Evolutionary conservation across 1,140 invertebrate species (phyloP).

Genomic region (Tetragnatha versicolor): DNA sequence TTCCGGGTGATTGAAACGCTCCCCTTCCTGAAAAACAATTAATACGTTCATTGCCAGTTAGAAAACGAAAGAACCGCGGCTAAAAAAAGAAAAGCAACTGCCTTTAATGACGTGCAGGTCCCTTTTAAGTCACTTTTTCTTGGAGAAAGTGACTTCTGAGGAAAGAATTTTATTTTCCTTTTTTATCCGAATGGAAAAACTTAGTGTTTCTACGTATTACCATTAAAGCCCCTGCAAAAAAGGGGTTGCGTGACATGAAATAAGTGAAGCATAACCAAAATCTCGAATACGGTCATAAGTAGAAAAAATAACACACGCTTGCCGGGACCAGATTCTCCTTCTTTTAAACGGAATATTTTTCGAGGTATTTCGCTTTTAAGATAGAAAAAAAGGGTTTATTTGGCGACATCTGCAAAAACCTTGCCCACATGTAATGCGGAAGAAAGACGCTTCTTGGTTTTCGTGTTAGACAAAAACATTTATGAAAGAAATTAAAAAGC

Average conservation of each 20-base stretch:
- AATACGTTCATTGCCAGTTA: neutral
- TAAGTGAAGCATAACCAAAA: conserved; percentile 15
- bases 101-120: neutral
- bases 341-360: conserved; percentile 6
- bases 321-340: neutral
- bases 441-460: too few relatives aligned
- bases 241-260: conserved; percentile 8
- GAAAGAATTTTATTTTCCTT: too few relatives aligned
- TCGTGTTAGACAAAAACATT: too few relatives aligned
- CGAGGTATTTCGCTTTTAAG: neutral
- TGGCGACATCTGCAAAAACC: too few relatives aligned
- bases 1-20: neutral
- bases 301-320: conserved; percentile 3
- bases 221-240: neutral
- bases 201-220: conserved; percentile 16
- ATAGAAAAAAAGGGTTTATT: neutral
- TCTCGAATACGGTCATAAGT: conserved; percentile 4
- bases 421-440: too few relatives aligned
- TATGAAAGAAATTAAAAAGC: too few relatives aligned
- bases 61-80: too few relatives aligned
- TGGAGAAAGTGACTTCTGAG: neutral
- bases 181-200: conserved; percentile 3
- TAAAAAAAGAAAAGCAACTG: neutral
- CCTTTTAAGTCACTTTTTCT: conserved; percentile 16
- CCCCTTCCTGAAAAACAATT: neutral